phyloP scores from a whole-genome alignment of 2,888 invertebrate species.

The Lydus trimaculatus region DNA sequence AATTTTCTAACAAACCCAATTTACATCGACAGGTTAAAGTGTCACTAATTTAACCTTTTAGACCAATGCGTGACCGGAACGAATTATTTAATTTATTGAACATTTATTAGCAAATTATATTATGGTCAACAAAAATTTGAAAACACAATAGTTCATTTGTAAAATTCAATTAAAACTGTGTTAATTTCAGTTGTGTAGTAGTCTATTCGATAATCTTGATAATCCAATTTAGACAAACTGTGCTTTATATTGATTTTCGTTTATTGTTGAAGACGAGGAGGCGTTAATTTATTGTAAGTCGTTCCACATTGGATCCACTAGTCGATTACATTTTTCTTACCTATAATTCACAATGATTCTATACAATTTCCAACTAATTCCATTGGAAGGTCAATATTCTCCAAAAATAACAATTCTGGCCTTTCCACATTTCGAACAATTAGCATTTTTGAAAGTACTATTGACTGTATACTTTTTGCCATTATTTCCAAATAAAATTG shows the following conservation, averaged over 20 bases:
- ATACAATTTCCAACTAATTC: not conserved
- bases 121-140: no score
- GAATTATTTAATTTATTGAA: not conserved
- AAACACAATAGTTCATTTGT: not conserved
- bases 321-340: not conserved
- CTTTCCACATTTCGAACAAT: not conserved
- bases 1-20: not conserved
- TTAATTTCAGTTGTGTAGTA: not conserved
- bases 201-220: not conserved
- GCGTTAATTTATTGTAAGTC: constrained; percentile 4
- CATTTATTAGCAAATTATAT: not conserved
- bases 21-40: not conserved
- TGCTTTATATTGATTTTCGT: not conserved
- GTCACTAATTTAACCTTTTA: not conserved
- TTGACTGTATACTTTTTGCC: not conserved
- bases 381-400: not conserved
- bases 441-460: not conserved
- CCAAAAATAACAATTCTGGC: not conserved
- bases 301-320: not conserved
- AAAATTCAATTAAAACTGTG: not conserved
- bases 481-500: not conserved
- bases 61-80: not conserved
- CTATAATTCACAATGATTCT: not conserved
- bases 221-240: not conserved
- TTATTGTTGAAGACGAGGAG: not conserved